Evolutionary conservation across 1,140 invertebrate species (phyloP).

Genomic region (Formica selysi): DNA sequence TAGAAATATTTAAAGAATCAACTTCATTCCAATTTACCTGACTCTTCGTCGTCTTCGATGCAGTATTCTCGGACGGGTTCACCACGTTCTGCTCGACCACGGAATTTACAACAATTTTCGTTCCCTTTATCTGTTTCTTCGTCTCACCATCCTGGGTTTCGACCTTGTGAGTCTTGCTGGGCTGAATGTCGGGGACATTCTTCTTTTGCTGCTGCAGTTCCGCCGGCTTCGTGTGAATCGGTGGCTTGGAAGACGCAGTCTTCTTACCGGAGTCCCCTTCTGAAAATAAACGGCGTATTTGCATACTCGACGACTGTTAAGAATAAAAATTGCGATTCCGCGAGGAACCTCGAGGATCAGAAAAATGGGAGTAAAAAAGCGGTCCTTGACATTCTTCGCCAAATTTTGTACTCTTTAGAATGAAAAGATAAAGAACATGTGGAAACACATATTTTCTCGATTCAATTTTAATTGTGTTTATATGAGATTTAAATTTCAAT

Average conservation of each 20-base stretch:
- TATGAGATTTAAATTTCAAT: not conserved
- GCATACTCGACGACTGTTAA: constrained; percentile 33
- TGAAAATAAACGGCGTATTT: constrained; percentile 47
- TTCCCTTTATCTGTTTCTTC: constrained; percentile 78
- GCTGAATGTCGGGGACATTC: constrained; percentile 80
- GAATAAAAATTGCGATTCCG: constrained; percentile 20
- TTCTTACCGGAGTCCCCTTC: constrained; percentile 65
- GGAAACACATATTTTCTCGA: not conserved
- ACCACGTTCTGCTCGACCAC: constrained; percentile 77
- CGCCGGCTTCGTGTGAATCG: constrained; percentile 83
- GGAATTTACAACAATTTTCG: constrained; percentile 83
- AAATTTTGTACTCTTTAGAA: constrained; percentile 2
- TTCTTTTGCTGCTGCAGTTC: constrained; percentile 73
- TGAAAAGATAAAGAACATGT: not conserved
- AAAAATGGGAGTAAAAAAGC: constrained; percentile 16
- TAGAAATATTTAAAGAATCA: not conserved
- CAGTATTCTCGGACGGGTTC: constrained; percentile 65
- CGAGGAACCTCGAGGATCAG: not conserved
- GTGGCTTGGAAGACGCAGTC: constrained; percentile 42
- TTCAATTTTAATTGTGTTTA: not conserved
- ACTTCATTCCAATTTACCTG: constrained; percentile 65
- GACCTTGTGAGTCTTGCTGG: constrained; percentile 82
- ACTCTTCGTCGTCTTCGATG: constrained; percentile 53
- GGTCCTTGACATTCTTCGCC: not conserved
- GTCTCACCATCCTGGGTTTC: constrained; percentile 77